Evolutionary conservation across 1,140 invertebrate genomes (phyloP).

Genomic region (Pseudomyrmex concolor): DNA sequence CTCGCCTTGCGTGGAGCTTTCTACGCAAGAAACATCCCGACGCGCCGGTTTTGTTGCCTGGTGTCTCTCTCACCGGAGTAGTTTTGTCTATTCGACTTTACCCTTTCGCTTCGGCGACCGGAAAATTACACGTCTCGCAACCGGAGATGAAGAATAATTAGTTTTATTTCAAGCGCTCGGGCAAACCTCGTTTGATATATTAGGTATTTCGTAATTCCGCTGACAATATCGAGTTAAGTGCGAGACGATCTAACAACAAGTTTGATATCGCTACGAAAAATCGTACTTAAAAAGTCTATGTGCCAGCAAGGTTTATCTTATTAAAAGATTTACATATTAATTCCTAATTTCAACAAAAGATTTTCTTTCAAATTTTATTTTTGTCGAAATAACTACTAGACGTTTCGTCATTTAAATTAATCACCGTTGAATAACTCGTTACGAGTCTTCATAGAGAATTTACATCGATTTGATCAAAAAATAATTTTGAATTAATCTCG

Average conservation of each 20-base stretch:
- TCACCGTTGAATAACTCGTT: neutral
- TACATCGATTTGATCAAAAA: neutral
- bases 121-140: neutral
- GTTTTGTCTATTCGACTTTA: slow-evolving; percentile 14
- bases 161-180: slow-evolving; percentile 12
- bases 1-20: slow-evolving; percentile 1
- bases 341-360: too few relatives aligned
- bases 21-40: slow-evolving; percentile 40
- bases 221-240: too few relatives aligned
- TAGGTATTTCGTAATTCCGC: neutral
- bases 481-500: too few relatives aligned
- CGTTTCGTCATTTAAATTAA: neutral
- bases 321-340: too few relatives aligned
- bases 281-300: too few relatives aligned
- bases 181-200: slow-evolving; percentile 18
- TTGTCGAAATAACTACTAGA: too few relatives aligned
- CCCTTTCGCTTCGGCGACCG: neutral
- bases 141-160: slow-evolving; percentile 40
- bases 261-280: too few relatives aligned
- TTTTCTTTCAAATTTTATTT: too few relatives aligned
- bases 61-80: neutral
- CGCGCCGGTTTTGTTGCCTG: slow-evolving; percentile 14
- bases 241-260: too few relatives aligned
- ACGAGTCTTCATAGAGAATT: neutral
- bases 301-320: too few relatives aligned